A percentile compares a stretch with the other conserved stretches of the same genome.
Evolutionary conservation across 2,888 invertebrate genomes (phyloP).

Genomic region (Drosophila subquinaria): DNA sequence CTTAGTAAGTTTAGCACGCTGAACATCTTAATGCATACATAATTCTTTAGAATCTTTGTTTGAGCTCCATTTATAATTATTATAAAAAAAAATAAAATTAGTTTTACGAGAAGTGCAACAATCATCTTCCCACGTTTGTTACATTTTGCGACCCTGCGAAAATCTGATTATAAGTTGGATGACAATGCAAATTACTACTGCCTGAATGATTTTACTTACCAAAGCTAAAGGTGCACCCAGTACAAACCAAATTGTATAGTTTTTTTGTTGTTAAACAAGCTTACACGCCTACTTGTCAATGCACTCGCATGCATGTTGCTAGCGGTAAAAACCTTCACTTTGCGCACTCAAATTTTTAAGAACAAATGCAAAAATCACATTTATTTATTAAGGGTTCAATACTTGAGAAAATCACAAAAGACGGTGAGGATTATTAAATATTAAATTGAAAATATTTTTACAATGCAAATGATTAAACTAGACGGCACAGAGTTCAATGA

Average conservation of each 20-base stretch:
- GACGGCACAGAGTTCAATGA: slow-evolving; percentile 12
- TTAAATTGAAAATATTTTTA: not conserved
- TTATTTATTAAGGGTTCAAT: too few relatives aligned
- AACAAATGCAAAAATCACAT: not conserved
- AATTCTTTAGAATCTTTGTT: not conserved
- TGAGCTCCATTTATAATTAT: not conserved
- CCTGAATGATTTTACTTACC: slow-evolving; percentile 29
- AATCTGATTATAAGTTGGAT: slow-evolving; percentile 32
- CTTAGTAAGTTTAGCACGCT: not conserved
- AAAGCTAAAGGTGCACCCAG: slow-evolving; percentile 10
- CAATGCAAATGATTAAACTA: slow-evolving; percentile 17
- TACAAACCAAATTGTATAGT: not conserved
- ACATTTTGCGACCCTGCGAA: slow-evolving; percentile 24
- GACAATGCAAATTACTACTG: slow-evolving; percentile 49
- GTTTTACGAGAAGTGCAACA: slow-evolving; percentile 1
- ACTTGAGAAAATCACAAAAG: not conserved
- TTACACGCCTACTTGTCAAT: slow-evolving; percentile 6
- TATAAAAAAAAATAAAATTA: not conserved
- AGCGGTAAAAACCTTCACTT: slow-evolving; percentile 7
- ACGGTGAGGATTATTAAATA: not conserved
- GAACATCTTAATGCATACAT: not conserved
- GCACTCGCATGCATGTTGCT: not conserved
- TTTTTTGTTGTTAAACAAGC: slow-evolving; percentile 15
- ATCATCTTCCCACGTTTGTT: slow-evolving; percentile 36
- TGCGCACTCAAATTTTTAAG: slow-evolving; percentile 16